phyloP scores from a whole-genome alignment of 1,140 invertebrate species.

The Ostrea denselamellosa region DNA sequence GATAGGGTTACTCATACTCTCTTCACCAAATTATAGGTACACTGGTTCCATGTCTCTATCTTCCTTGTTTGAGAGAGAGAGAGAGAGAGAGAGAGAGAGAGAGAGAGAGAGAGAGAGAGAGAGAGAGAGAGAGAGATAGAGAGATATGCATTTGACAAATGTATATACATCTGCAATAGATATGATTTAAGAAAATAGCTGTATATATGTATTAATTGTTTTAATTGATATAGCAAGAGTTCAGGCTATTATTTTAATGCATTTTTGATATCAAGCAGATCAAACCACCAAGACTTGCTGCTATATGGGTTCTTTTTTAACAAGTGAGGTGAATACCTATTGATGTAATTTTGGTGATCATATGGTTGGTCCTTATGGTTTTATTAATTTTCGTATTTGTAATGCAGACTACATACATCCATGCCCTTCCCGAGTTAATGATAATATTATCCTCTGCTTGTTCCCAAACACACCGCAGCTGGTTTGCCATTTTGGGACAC shows the following conservation, averaged over 20 bases:
- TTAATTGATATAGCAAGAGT: background rate
- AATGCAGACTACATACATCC: background rate
- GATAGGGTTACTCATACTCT: too few relatives aligned
- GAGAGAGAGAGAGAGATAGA: too few relatives aligned
- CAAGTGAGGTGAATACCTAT: background rate
- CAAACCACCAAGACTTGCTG: background rate
- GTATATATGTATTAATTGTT: background rate
- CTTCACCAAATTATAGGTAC: too few relatives aligned
- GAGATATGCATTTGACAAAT: background rate
- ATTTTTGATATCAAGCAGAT: background rate
- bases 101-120: too few relatives aligned
- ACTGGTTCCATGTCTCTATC: too few relatives aligned
- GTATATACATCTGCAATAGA: too few relatives aligned
- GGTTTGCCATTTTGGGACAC: background rate
- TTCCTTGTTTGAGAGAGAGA: background rate
- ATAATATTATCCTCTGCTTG: constrained; percentile 7
- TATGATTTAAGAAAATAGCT: background rate
- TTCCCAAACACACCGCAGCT: background rate
- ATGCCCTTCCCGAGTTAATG: background rate
- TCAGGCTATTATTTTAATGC: background rate
- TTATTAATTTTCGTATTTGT: background rate
- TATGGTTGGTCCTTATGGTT: background rate
- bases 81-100: background rate
- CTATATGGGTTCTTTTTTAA: background rate
- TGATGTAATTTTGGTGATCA: background rate